Base-by-base conservation (phyloP, 2,888 invertebrate species). In the Drosophila algonquin region DNA sequence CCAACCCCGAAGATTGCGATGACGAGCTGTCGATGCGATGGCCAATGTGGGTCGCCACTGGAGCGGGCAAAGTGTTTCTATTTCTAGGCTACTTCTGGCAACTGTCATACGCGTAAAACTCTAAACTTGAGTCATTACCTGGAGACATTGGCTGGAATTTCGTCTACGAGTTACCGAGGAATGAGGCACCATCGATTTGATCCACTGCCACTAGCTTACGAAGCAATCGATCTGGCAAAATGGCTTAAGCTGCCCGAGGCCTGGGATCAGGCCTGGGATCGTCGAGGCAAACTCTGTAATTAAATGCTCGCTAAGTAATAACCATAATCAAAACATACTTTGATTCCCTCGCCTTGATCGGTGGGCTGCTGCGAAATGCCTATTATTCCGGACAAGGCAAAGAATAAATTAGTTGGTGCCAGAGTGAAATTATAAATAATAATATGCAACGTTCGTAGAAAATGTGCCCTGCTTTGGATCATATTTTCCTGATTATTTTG, bases 21-120 rank as follows among this genome's bases (percentile, higher is more conserved):
- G 62, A 64, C 63, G 63, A 65, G 60, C 70, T 73, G 64, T 58
- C 69, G 55, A 51, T 67, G 63, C 50, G 10, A n/a, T 44, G 59
- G 44, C 18, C 67, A 53, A 80, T 63, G 67, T 80, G 72, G 80
- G 86, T 82, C 80, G 74, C 32, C 61, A 40, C 14, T 40, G 40
- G 14, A 40, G 40, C 40, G 57, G 59, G 67, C 67, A 73, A 77
- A 56, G 72, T 77, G 71, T 86, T 80, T 80, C 62, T 76, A 71
- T 86, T 80, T 80, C 62, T 76, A 71, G 70, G 64, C 67, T 71
- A 58, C 46, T 47, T 44, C 60, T 45, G 35, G 40, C 63, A 9
- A 50, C 63, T 58, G 63, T 57, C 82, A 79, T 73, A 7, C 40
- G 40, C 61, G 18, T 16, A 24, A 4, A 7, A 24, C 24, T 27